A percentile compares a stretch with the other conserved stretches of the same genome.
phyloP scores from a whole-genome alignment of 2,797 vertebrate genomes.

The Eulemur coronatus region DNA sequence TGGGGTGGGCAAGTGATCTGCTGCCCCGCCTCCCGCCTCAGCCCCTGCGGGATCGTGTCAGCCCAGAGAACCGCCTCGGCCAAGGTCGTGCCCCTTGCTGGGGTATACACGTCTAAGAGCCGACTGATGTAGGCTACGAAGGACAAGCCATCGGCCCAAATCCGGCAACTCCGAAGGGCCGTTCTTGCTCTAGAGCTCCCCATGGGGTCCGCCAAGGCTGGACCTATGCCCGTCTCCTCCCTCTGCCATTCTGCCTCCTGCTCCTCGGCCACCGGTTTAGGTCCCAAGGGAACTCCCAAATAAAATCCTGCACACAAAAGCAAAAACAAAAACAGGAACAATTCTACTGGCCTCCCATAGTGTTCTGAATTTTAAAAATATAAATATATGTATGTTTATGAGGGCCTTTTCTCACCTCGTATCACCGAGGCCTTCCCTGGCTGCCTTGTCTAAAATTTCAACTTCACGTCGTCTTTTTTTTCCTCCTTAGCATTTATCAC shows the following conservation, averaged over 20 bases:
- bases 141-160: not conserved
- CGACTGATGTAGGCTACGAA: not conserved
- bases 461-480: not conserved
- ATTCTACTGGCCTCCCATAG: not conserved
- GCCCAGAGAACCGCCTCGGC: not conserved
- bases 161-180: not conserved
- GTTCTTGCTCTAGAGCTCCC: not conserved
- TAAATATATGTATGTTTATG: not conserved
- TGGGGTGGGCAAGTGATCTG: rapidly evolving
- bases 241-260: not conserved
- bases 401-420: not conserved
- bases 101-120: not conserved
- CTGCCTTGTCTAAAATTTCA: not conserved
- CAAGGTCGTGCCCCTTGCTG: not conserved
- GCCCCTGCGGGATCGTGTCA: not conserved
- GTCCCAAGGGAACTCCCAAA: not conserved
- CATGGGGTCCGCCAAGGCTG: rapidly evolving
- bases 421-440: not conserved
- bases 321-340: not conserved
- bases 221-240: not conserved
- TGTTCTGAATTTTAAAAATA: not conserved
- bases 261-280: not conserved
- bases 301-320: not conserved
- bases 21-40: not conserved
- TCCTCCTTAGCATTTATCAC: not conserved